Evolutionary conservation across 92 coral and sea anemone species (phyloP).

Genomic region (Palythoa caribaeorum): DNA sequence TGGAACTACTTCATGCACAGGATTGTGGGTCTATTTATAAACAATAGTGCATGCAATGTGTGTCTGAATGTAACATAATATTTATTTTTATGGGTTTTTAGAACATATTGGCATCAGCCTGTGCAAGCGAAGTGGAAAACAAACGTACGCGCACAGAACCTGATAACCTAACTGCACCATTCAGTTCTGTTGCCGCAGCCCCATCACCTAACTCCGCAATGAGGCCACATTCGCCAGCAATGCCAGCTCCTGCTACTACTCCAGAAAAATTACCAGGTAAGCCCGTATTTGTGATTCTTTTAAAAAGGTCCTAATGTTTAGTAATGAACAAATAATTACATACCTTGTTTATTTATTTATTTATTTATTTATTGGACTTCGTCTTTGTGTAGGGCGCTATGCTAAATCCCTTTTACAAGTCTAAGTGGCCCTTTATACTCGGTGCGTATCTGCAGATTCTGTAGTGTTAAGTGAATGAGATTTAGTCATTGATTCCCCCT

Average conservation of each 20-base stretch:
- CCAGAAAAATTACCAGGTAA: slow-evolving; percentile 64
- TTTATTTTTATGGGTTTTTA: slow-evolving; percentile 37
- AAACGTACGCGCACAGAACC: slow-evolving; percentile 67
- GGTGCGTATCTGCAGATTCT: too few species aligned
- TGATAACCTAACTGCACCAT: slow-evolving; percentile 52
- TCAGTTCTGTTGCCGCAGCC: slow-evolving; percentile 21
- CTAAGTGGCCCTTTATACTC: too few species aligned
- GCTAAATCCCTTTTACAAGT: too few species aligned
- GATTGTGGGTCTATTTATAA: not conserved
- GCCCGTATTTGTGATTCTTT: not conserved
- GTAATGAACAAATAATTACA: too few species aligned
- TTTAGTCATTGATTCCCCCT: too few species aligned
- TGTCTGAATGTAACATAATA: not conserved
- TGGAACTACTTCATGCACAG: not conserved
- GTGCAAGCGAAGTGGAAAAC: slow-evolving; percentile 97
- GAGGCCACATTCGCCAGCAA: slow-evolving; percentile 71
- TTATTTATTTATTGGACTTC: too few species aligned
- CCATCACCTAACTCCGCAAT: slow-evolving; percentile 60
- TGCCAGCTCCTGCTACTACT: slow-evolving; percentile 60
- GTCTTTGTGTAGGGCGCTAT: too few species aligned
- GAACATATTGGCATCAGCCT: slow-evolving; percentile 98
- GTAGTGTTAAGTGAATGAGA: too few species aligned
- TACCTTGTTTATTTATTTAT: too few species aligned
- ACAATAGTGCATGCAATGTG: not conserved
- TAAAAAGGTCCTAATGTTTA: not conserved